Evolutionary conservation across 1,140 invertebrate species (phyloP).

Genomic region (Lasioglossum baleicum): DNA sequence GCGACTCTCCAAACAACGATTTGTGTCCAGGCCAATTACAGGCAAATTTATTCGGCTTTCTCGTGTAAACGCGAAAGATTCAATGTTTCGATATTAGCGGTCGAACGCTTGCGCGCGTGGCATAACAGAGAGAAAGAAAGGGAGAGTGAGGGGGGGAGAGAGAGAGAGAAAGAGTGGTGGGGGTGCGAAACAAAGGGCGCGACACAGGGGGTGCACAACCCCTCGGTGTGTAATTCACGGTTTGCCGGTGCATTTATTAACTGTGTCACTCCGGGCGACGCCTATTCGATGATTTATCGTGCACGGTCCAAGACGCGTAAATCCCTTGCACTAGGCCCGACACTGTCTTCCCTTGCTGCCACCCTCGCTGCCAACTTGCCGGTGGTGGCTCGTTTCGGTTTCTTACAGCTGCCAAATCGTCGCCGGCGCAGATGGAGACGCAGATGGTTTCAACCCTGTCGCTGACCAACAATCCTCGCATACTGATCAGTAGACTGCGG

Average conservation of each 20-base stretch:
- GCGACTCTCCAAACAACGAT: constrained; percentile 8
- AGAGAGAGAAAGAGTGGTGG: too few relatives aligned
- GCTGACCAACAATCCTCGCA: too few relatives aligned
- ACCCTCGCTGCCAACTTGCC: constrained; percentile 39
- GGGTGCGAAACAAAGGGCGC: constrained; percentile 48
- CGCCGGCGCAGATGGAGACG: constrained; percentile 68
- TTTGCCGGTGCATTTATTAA: constrained; percentile 70
- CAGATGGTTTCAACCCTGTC: constrained; percentile 66
- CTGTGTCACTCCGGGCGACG: constrained; percentile 68
- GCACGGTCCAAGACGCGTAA: constrained; percentile 48
- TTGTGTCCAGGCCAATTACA: constrained; percentile 6
- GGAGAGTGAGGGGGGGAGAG: too few relatives aligned
- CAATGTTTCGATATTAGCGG: constrained; percentile 12
- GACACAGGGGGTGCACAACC: constrained; percentile 37
- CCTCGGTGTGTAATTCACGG: constrained; percentile 62
- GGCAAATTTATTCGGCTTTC: constrained; percentile 33
- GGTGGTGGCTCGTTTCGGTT: constrained; percentile 16
- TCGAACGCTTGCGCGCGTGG: neutral
- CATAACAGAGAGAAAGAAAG: too few relatives aligned
- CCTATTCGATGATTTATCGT: constrained; percentile 69
- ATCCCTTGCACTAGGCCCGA: constrained; percentile 51
- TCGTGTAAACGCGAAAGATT: constrained; percentile 24
- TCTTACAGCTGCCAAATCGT: constrained; percentile 67
- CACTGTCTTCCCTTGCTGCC: constrained; percentile 45
- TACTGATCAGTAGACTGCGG: too few relatives aligned